Conservation (phyloP, 2,888 invertebrate genomes). For the Dione juno region DNA sequence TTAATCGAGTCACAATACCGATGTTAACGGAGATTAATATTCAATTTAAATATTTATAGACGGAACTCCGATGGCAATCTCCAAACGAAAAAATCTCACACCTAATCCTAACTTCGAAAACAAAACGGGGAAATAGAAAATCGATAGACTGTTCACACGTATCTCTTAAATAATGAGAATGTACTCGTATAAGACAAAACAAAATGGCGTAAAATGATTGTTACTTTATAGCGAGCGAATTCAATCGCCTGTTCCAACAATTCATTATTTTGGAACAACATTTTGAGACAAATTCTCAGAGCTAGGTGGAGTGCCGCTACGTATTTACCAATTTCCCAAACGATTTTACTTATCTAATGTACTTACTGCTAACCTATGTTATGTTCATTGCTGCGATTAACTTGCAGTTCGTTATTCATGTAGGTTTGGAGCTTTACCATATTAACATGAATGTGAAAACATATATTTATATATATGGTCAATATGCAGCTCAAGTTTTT, state of each 20-base stretch:
- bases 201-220: constrained; percentile 42
- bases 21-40: constrained; percentile 25
- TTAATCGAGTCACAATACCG: constrained; percentile 29
- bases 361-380: no score
- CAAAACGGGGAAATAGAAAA: constrained; percentile 63
- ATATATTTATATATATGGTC: no score
- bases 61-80: constrained; percentile 13
- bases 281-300: constrained; percentile 18
- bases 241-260: constrained; percentile 40
- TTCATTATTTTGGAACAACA: constrained; percentile 39
- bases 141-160: constrained; percentile 60
- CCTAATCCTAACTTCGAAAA: constrained; percentile 42
- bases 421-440: constrained; percentile 9
- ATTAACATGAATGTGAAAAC: neutral
- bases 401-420: constrained; percentile 16
- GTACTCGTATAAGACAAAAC: constrained; percentile 29
- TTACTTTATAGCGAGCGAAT: constrained; percentile 39
- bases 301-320: constrained; percentile 3
- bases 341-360: constrained; percentile 23
- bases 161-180: constrained; percentile 50
- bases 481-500: neutral
- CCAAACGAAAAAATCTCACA: constrained; percentile 7
- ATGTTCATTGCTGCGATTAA: constrained; percentile 14
- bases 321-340: constrained; percentile 24
- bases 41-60: constrained; percentile 35